Evolutionary conservation across 2,113 vertebrate species (phyloP).

Genomic region (Ovis canadensis): DNA sequence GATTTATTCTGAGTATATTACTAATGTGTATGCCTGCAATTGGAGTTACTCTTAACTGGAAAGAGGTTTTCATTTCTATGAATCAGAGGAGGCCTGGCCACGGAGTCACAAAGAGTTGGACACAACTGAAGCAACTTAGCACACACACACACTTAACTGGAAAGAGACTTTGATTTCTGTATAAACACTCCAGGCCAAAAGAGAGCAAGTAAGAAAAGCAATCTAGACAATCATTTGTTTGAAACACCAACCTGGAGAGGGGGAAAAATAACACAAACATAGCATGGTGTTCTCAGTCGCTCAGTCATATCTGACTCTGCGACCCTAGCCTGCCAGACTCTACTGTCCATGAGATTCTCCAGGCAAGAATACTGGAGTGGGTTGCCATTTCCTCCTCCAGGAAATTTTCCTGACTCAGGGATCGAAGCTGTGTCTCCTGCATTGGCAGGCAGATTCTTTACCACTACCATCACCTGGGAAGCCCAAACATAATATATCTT

Average conservation of each 20-base stretch:
- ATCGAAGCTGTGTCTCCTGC: background rate
- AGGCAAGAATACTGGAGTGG: background rate
- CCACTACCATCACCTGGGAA: background rate
- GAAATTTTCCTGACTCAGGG: background rate
- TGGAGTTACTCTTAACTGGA: constrained; percentile 40
- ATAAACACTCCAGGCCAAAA: constrained; percentile 52
- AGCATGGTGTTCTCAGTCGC: background rate
- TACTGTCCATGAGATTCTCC: background rate
- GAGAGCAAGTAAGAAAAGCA: constrained; percentile 46
- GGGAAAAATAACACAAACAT: constrained; percentile 26
- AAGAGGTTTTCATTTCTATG: constrained; percentile 54
- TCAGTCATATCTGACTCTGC: background rate
- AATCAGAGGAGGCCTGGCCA: background rate
- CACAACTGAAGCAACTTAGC: background rate
- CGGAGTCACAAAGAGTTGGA: background rate
- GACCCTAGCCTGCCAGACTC: background rate
- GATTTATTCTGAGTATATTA: constrained; percentile 22
- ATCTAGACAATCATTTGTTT: constrained; percentile 40
- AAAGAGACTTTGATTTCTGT: constrained; percentile 55
- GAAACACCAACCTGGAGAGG: constrained; percentile 44
- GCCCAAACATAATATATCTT: background rate
- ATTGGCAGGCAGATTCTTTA: background rate
- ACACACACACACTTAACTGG: background rate
- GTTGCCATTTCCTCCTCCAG: background rate
- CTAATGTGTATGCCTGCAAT: background rate